Percentiles rank a stretch among this genome's conserved stretches.
phyloP scores from a whole-genome alignment of 37 sponge, comb jelly and placozoan species.

The Hexactinellida sp. region DNA sequence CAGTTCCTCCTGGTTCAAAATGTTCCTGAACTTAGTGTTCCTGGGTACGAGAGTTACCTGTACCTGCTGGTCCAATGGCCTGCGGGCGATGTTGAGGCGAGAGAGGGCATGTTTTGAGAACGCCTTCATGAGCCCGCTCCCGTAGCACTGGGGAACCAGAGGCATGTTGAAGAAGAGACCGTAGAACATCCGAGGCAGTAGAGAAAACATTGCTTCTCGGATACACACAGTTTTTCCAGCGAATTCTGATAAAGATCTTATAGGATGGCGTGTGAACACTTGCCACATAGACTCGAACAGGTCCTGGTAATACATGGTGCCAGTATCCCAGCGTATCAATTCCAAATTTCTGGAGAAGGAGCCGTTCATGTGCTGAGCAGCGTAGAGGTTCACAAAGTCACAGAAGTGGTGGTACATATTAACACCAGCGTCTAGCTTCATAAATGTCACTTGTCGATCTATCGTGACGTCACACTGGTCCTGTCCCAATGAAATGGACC shows the following conservation, averaged over 20 bases:
- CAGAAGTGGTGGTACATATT: constrained; percentile 88
- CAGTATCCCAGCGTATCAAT: constrained; percentile 82
- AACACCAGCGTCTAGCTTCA: constrained; percentile 63
- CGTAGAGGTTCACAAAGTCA: constrained; percentile 85
- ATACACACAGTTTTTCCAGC: constrained; percentile 76
- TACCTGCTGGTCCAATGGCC: constrained; percentile 22
- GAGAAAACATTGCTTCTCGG: constrained; percentile 62
- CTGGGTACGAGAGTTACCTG: constrained; percentile 65
- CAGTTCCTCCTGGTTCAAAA: constrained; percentile 69
- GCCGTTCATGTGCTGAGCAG: constrained; percentile 73
- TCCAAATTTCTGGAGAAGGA: constrained; percentile 61
- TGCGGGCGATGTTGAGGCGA: constrained; percentile 36
- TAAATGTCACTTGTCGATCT: constrained; percentile 39
- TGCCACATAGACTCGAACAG: constrained; percentile 61
- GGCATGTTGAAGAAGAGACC: constrained; percentile 76
- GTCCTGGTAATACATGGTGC: constrained; percentile 21
- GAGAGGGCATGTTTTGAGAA: constrained; percentile 46
- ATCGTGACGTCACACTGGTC: constrained; percentile 52
- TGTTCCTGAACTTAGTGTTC: constrained; percentile 47
- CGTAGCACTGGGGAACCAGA: constrained; percentile 45
- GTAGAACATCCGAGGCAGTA: constrained; percentile 61
- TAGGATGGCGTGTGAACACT: constrained; percentile 46
- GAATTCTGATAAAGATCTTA: constrained; percentile 48
- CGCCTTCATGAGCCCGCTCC: constrained; percentile 68
- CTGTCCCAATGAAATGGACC: neutral